phyloP scores from a whole-genome alignment of 2,113 vertebrate genomes.

The Asarcornis scutulata region DNA sequence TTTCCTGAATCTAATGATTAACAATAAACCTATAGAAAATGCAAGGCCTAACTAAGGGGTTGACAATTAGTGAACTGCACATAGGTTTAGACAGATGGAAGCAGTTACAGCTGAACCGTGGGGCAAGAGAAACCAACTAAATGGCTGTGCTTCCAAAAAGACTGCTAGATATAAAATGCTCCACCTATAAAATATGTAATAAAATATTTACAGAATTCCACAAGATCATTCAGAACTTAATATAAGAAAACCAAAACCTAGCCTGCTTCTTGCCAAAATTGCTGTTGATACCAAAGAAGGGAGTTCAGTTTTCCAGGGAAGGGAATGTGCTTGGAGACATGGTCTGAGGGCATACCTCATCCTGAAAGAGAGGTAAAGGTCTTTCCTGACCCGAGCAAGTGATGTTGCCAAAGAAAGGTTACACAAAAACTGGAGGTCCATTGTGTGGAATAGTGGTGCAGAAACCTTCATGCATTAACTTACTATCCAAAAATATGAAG shows the following conservation, averaged over 20 bases:
- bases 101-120: slow-evolving; percentile 63
- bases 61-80: slow-evolving; percentile 70
- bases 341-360: not conserved
- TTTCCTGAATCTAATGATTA: slow-evolving; percentile 65
- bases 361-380: not conserved
- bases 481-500: not conserved
- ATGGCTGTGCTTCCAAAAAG: slow-evolving; percentile 23
- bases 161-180: slow-evolving; percentile 64
- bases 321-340: slow-evolving; percentile 49
- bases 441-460: not conserved
- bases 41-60: slow-evolving; percentile 67
- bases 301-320: slow-evolving; percentile 31
- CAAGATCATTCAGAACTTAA: slow-evolving; percentile 45
- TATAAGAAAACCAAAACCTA: not conserved
- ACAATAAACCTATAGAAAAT: slow-evolving; percentile 61
- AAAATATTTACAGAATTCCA: slow-evolving; percentile 73
- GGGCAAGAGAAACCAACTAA: slow-evolving; percentile 63
- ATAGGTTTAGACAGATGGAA: slow-evolving; percentile 72
- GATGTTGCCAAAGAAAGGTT: not conserved
- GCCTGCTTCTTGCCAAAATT: slow-evolving; percentile 15
- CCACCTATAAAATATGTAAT: slow-evolving; percentile 60
- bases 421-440: slow-evolving; percentile 19
- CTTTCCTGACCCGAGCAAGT: not conserved
- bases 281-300: not conserved
- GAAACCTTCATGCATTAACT: not conserved